A percentile compares a stretch with the other conserved stretches of the same genome.
These are phyloP conservation scores for Siderastrea radians DNA, from an alignment of 92 coral and sea anemone species.

Conservation along the genomic window DNA sequence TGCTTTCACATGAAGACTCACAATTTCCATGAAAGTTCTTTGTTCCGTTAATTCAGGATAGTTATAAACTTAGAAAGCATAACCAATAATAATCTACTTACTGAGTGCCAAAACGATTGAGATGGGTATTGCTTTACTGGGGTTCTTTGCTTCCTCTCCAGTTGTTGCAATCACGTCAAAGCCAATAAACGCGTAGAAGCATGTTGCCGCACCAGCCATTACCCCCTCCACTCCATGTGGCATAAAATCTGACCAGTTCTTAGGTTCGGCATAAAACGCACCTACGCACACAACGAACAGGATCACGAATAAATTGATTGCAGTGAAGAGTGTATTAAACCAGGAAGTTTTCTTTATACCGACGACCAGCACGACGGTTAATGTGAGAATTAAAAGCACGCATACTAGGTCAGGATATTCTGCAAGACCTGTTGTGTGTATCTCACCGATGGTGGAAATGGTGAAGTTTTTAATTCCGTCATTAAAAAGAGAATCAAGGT, in stretches of 20 bases:
- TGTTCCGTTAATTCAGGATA: no score
- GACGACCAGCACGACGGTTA: constrained; percentile 64
- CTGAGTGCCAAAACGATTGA: constrained; percentile 89
- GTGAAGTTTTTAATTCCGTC: constrained; percentile 79
- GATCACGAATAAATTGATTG: constrained; percentile 78
- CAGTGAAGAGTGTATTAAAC: constrained; percentile 80
- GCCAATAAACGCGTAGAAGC: constrained; percentile 94
- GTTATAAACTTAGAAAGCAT: not conserved
- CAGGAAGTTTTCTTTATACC: constrained; percentile 90
- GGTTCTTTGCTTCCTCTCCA: constrained; percentile 94
- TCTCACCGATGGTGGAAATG: constrained; percentile 69
- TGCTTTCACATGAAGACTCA: no score
- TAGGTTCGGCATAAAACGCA: constrained; percentile 72
- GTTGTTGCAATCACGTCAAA: constrained; percentile 95
- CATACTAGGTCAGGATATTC: constrained; percentile 90
- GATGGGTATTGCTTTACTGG: constrained; percentile 86
- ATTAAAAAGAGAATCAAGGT: constrained; percentile 82
- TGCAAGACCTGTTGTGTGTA: constrained; percentile 68
- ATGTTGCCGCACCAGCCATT: constrained; percentile 93
- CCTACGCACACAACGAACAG: constrained; percentile 77
- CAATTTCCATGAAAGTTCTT: no score
- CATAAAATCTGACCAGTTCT: constrained; percentile 88
- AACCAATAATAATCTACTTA: constrained; percentile 40
- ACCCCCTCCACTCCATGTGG: constrained; percentile 91
- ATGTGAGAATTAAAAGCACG: constrained; percentile 41